Conservation (phyloP, 2,797 vertebrate species). For the Oreortyx pictus region DNA sequence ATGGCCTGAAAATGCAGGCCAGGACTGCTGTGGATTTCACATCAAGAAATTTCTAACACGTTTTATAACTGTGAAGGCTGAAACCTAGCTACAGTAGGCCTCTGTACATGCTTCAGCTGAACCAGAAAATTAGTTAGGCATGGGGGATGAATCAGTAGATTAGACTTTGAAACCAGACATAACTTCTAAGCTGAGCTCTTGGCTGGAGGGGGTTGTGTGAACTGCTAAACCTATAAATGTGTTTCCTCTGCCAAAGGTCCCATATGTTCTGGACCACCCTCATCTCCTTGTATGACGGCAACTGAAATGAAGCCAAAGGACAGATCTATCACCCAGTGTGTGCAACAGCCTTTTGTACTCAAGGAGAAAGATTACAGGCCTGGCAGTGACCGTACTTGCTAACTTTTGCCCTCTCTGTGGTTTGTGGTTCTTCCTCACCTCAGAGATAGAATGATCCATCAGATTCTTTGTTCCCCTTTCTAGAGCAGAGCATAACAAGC, state of each 20-base stretch:
- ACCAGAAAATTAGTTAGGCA: conserved; percentile 6
- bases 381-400: neutral
- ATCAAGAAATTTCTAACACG: neutral
- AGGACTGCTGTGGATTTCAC: conserved; percentile 1
- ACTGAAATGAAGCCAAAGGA: neutral
- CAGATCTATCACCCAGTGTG: neutral
- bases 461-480: neutral
- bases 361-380: neutral
- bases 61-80: neutral
- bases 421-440: neutral
- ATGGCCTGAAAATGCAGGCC: neutral
- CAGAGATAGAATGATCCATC: neutral
- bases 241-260: neutral
- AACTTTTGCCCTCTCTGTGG: neutral
- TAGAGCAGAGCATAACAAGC: neutral
- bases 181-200: conserved; percentile 13
- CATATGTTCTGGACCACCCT: neutral
- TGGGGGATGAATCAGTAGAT: conserved; percentile 16
- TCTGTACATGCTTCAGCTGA: conserved; percentile 4
- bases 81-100: neutral
- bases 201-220: neutral
- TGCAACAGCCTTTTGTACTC: neutral
- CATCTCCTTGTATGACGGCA: neutral
- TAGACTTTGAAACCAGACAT: conserved; percentile 42
- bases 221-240: neutral